phyloP scores from a whole-genome alignment of 1,140 invertebrate species.

The Heliconius melpomene region DNA sequence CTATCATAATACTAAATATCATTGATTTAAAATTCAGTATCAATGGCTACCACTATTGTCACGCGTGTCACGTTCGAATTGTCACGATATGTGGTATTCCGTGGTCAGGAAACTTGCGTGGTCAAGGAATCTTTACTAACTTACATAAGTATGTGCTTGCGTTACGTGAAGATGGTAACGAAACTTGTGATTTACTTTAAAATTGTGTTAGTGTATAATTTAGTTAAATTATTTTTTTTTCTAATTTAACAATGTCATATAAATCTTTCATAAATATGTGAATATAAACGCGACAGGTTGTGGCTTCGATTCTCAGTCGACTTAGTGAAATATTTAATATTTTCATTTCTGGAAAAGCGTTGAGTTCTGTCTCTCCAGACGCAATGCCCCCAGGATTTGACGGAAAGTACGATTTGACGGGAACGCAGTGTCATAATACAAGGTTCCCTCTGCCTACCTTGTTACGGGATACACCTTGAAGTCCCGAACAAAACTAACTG shows the following conservation, averaged over 20 bases:
- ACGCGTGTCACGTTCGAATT: constrained; percentile 54
- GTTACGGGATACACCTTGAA: no score
- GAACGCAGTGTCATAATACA: no score
- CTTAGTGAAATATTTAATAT: no score
- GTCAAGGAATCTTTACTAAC: constrained; percentile 40
- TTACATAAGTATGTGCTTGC: constrained; percentile 52
- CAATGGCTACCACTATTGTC: constrained; percentile 11
- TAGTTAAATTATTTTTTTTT: neutral
- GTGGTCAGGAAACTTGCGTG: constrained; percentile 56
- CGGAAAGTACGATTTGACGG: no score
- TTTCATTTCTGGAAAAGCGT: no score
- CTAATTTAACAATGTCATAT: neutral
- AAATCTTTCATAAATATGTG: neutral
- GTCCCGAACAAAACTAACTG: neutral
- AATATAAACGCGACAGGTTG: neutral
- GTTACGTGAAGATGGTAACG: constrained; percentile 24
- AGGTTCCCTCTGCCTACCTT: no score
- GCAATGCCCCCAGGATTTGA: no score
- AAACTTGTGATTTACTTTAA: neutral
- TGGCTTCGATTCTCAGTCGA: no score
- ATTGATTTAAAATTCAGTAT: neutral
- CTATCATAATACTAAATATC: neutral
- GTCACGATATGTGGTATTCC: constrained; percentile 57
- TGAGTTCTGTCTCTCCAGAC: no score
- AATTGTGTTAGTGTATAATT: neutral